A percentile compares a stretch with the other conserved stretches of the same genome.
These are phyloP conservation scores for Hippocampus barbouri DNA, from an alignment of 2,113 vertebrate species.

Conservation along the genomic window DNA sequence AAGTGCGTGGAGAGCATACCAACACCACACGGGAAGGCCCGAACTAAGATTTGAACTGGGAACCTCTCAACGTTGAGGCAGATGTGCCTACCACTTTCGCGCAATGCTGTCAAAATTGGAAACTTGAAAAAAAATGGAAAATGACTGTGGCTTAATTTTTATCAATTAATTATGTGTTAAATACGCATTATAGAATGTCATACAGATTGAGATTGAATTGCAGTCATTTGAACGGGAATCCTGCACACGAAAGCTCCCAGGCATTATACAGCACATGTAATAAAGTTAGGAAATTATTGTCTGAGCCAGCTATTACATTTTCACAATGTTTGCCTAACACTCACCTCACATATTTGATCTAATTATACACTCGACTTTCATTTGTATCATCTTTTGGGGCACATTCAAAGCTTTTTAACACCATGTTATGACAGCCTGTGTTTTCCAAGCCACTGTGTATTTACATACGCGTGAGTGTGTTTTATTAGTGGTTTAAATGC, in stretches of 20 bases:
- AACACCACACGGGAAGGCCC: background rate
- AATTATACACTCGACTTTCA: conserved; percentile 13
- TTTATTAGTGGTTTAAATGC: conserved; percentile 39
- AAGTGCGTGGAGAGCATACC: background rate
- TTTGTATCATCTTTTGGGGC: conserved; percentile 7
- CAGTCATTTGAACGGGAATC: background rate
- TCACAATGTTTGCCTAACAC: background rate
- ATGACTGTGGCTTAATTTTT: background rate
- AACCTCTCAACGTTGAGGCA: background rate
- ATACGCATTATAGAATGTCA: background rate
- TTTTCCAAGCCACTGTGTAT: conserved; percentile 38
- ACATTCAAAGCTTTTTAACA: background rate
- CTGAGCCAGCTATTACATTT: background rate
- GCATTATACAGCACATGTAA: background rate
- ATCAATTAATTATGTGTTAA: background rate
- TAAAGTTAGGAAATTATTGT: background rate
- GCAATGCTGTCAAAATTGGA: background rate
- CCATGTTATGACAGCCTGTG: background rate
- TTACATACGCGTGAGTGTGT: conserved; percentile 39
- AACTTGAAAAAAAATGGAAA: background rate
- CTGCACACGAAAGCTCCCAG: background rate
- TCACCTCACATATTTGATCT: conserved; percentile 1
- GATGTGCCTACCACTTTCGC: background rate
- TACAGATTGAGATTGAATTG: background rate
- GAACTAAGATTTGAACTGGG: background rate